Percentiles rank a stretch among this genome's conserved stretches.
Conservation (phyloP, 2,888 invertebrate genomes). For the Zaprionus obscuricornis region DNA sequence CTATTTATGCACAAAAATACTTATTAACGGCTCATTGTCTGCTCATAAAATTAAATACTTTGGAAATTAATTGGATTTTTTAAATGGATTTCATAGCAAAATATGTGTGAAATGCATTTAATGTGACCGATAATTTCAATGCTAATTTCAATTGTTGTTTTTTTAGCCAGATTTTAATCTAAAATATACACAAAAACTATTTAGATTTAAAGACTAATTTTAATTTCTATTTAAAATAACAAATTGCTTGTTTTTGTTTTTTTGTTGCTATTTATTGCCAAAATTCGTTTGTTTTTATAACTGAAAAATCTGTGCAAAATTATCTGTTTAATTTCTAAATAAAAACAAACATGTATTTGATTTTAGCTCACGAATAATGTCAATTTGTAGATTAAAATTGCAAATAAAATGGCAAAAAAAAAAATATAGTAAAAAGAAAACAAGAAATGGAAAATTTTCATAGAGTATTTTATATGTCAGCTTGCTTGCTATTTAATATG, state of each 20-base stretch:
- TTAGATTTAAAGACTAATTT: constrained; percentile 24
- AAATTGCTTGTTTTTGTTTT: too few relatives aligned
- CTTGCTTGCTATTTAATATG: too few relatives aligned
- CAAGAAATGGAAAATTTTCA: too few relatives aligned
- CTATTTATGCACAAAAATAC: constrained; percentile 29
- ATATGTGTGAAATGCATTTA: constrained; percentile 2
- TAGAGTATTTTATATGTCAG: too few relatives aligned
- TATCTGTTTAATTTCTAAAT: too few relatives aligned
- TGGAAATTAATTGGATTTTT: not conserved
- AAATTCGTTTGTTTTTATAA: constrained; percentile 30
- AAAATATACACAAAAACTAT: constrained; percentile 16
- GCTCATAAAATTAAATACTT: constrained; percentile 9
- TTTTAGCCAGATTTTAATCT: constrained; percentile 3
- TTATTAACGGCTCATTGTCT: constrained; percentile 41
- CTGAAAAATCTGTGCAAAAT: constrained; percentile 8
- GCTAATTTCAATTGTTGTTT: not conserved
- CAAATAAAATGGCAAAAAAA: too few relatives aligned
- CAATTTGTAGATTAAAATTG: too few relatives aligned
- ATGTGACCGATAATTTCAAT: not conserved
- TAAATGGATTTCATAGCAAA: constrained; percentile 17
- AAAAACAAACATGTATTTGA: too few relatives aligned
- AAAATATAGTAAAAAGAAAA: too few relatives aligned
- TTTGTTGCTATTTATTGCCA: constrained; percentile 49
- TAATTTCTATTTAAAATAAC: constrained; percentile 14
- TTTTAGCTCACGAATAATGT: too few relatives aligned